Conservation (phyloP, 2,888 invertebrate species). For the Silvanus unidentatus region DNA sequence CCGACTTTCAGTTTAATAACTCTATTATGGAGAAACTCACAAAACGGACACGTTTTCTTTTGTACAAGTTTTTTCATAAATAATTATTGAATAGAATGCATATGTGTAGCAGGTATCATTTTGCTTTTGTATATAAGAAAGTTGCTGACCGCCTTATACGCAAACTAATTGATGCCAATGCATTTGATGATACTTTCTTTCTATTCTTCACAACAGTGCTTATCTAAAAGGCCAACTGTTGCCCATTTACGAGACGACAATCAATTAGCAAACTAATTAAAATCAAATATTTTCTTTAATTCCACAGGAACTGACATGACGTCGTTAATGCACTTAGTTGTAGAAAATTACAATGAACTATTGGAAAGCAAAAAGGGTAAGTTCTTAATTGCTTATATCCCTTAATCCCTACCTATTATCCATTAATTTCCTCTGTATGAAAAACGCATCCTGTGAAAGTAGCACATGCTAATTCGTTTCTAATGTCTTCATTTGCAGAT, state of each 20-base stretch:
- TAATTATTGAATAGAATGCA: too few relatives aligned
- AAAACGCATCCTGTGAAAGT: too few relatives aligned
- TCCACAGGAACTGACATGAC: constrained; percentile 45
- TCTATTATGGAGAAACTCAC: too few relatives aligned
- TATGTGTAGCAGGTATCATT: constrained; percentile 4
- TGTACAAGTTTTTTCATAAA: too few relatives aligned
- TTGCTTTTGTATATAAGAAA: constrained; percentile 4
- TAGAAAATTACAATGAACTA: constrained; percentile 52
- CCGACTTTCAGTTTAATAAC: too few relatives aligned
- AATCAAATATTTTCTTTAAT: not conserved
- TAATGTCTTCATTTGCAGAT: constrained; percentile 48
- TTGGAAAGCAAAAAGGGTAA: constrained; percentile 46
- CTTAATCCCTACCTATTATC: too few relatives aligned
- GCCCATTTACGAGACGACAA: too few relatives aligned
- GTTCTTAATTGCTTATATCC: not conserved
- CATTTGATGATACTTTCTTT: not conserved
- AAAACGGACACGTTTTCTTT: too few relatives aligned
- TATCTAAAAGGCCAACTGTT: too few relatives aligned
- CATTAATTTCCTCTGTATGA: too few relatives aligned
- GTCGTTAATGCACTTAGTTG: constrained; percentile 46
- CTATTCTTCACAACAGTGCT: not conserved
- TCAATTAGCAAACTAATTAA: not conserved
- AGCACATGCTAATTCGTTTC: not conserved
- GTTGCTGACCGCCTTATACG: constrained; percentile 2
- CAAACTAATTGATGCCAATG: not conserved